Evolutionary conservation across 2,113 vertebrate genomes (phyloP), one percentile per base, ranked within the genome.

Genomic region (Peromyscus leucopus): DNA sequence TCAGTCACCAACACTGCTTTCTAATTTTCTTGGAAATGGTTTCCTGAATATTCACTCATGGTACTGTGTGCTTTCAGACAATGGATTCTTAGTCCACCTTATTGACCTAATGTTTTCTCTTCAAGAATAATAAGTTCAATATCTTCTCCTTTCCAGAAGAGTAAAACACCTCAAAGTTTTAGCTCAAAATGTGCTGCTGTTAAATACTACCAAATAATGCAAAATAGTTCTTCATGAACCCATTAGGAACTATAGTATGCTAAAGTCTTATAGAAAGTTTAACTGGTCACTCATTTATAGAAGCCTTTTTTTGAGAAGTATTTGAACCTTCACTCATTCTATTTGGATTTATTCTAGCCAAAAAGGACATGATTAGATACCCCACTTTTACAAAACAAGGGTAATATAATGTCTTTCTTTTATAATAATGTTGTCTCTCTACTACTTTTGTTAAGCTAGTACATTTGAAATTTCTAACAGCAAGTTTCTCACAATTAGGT

Each of bases 11-110:
- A 71, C 5, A 46, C 42, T 91, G 86, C 28, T 92, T 94, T 90
- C 36, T 74, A 87, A 93, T 95, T 75, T 87, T 96, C 82, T 97
- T 93, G 7, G 42, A 75, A 97, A 95, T 93, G 31, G 15, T 90
- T 96, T 96, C 63, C 78, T 95, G 83, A 94, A 71, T 93, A 92
- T 63, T 84, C 93, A 90, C 69, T 96, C 51, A 87, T 48, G 46
- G 46, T 92, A 91, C 89, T 74, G 94, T 93, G 67, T 89, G 42
- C 69, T 96, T 97, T 86, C 93, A 39, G 72, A 96, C 33, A 65
- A 91, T 28, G 91, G 22, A 90, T 26, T 84, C 4, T 82, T 94
- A 89, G 57, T 96, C 69, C 72, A 74, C 85, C 5, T 90, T 59
- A 76, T 36, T 16, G 95, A 96, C 17, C 17, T 90, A 78, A 11